These are phyloP conservation scores for Parnassius apollo DNA, from an alignment of 2,888 invertebrate species.

Conservation along the genomic window DNA sequence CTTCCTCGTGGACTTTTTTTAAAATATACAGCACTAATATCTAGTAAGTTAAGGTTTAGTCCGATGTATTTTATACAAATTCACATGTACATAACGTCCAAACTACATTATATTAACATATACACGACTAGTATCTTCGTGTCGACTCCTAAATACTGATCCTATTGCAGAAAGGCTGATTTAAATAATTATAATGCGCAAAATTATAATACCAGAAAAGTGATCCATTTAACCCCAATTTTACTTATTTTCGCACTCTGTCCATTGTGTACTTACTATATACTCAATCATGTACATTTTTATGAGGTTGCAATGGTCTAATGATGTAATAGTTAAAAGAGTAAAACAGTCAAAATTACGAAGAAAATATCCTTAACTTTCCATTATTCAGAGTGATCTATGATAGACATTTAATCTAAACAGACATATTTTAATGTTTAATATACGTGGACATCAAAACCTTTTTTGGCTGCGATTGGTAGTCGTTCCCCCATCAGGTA, in stretches of 20 bases:
- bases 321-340: constrained; percentile 28
- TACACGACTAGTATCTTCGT: too few relatives aligned
- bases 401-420: constrained; percentile 41
- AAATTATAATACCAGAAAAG: constrained; percentile 23
- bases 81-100: too few relatives aligned
- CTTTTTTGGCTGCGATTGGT: constrained; percentile 96
- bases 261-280: constrained; percentile 14
- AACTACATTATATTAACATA: too few relatives aligned
- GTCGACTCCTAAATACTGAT: too few relatives aligned
- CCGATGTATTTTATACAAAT: too few relatives aligned
- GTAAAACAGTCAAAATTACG: constrained; percentile 36
- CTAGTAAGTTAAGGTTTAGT: too few relatives aligned
- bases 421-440: constrained; percentile 44
- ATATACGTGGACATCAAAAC: constrained; percentile 83
- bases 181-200: background rate
- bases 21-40: too few relatives aligned
- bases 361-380: constrained; percentile 10
- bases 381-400: constrained; percentile 23
- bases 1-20: too few relatives aligned
- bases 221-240: constrained; percentile 27
- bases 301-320: constrained; percentile 53
- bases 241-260: constrained; percentile 10
- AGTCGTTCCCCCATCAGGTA: constrained; percentile 92
- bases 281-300: constrained; percentile 25
- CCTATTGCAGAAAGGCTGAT: too few relatives aligned